Evolutionary conservation across 2,113 vertebrate genomes (phyloP).

Genomic region (Sisor rabdophorus): DNA sequence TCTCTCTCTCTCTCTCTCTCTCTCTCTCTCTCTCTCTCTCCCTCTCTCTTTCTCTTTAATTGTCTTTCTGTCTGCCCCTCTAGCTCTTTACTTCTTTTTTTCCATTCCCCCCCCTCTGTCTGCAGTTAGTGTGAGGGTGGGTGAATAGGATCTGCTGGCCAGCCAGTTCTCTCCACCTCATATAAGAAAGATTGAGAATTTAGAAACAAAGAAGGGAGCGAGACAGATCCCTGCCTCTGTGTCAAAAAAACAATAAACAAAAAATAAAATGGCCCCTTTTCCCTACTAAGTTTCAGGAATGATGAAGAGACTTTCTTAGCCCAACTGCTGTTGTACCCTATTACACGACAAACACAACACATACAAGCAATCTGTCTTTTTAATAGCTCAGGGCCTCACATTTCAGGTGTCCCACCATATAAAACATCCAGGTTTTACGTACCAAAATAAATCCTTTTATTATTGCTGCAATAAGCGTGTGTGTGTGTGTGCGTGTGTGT

Average conservation of each 20-base stretch:
- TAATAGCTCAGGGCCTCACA: constrained; percentile 91
- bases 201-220: neutral
- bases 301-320: constrained; percentile 32
- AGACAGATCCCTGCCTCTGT: constrained; percentile 35
- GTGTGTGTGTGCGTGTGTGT: constrained; percentile 37
- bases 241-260: neutral
- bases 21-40: constrained; percentile 36
- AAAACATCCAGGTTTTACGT: constrained; percentile 65
- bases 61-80: neutral
- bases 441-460: constrained; percentile 76
- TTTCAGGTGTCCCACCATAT: constrained; percentile 77
- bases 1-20: constrained; percentile 20
- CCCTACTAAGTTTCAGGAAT: constrained; percentile 56
- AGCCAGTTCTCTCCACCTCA: constrained; percentile 36
- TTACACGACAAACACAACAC: constrained; percentile 33
- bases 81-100: neutral
- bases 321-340: constrained; percentile 62
- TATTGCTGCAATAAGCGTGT: constrained; percentile 49
- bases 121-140: constrained; percentile 26
- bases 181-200: neutral
- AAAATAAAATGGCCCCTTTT: constrained; percentile 43
- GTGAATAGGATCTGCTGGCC: constrained; percentile 31
- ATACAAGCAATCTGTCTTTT: constrained; percentile 61
- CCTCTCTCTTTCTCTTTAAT: constrained; percentile 7
- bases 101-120: neutral